Evolutionary conservation across 2,888 invertebrate species (phyloP).

Genomic region (Camponotus fellah): DNA sequence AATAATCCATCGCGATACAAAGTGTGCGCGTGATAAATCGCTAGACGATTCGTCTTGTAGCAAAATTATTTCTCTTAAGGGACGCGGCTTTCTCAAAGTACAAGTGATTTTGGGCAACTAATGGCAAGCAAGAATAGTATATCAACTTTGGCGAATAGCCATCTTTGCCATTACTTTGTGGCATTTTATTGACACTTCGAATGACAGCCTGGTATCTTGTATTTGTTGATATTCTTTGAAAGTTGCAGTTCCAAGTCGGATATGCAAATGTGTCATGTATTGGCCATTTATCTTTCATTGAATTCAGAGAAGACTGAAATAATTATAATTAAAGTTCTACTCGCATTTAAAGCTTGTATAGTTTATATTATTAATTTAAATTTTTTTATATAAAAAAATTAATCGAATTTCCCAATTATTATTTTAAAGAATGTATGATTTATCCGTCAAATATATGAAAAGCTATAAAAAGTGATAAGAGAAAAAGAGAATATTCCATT

Average conservation of each 20-base stretch:
- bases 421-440: background rate
- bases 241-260: background rate
- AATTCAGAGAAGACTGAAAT: background rate
- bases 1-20: constrained; percentile 19
- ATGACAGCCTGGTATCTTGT: background rate
- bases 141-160: constrained; percentile 58
- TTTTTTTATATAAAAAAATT: background rate
- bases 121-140: constrained; percentile 18
- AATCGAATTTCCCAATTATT: background rate
- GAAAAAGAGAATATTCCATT: background rate
- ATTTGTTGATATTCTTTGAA: background rate
- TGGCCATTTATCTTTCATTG: background rate
- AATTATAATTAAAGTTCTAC: background rate
- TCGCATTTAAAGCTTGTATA: background rate
- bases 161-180: constrained; percentile 17
- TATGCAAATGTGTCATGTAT: background rate
- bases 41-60: background rate
- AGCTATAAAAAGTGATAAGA: background rate
- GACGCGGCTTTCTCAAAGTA: background rate
- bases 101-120: background rate
- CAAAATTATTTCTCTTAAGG: background rate
- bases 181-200: constrained; percentile 47
- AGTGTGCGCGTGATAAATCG: background rate
- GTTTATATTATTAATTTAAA: background rate
- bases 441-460: background rate